A percentile compares a stretch with the other conserved stretches of the same genome.
Conservation (phyloP, 2,888 invertebrate genomes). For the Taphrorychus bicolor region DNA sequence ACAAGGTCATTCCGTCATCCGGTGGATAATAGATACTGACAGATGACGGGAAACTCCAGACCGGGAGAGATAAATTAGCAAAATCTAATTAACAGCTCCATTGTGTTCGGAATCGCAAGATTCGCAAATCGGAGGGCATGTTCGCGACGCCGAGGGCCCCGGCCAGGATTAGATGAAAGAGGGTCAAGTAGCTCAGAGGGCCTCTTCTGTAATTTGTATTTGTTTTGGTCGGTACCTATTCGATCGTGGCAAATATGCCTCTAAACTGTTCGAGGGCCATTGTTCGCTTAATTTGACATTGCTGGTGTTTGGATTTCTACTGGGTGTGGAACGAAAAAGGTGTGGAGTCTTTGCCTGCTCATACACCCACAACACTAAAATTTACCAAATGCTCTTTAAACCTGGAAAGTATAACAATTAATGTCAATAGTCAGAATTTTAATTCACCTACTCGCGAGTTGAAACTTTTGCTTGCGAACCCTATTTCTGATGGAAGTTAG, state of each 20-base stretch:
- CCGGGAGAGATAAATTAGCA: conserved; percentile 42
- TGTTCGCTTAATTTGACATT: not conserved
- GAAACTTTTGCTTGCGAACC: no score
- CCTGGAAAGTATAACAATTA: no score
- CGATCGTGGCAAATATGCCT: not conserved
- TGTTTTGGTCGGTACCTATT: conserved; percentile 1
- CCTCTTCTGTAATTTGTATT: conserved; percentile 5
- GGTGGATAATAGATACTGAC: conserved; percentile 38
- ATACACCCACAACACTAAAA: no score
- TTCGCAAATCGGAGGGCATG: conserved; percentile 52
- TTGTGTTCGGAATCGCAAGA: conserved; percentile 48
- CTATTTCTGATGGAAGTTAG: no score
- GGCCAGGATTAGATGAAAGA: conserved; percentile 45
- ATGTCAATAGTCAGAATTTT: no score
- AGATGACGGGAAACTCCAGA: conserved; percentile 34
- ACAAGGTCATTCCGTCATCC: conserved; percentile 34
- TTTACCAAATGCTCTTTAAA: no score
- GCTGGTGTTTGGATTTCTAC: not conserved
- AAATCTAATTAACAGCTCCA: conserved; percentile 52
- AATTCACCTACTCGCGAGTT: no score
- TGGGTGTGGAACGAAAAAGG: no score
- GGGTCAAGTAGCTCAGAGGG: conserved; percentile 30
- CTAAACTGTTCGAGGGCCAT: not conserved
- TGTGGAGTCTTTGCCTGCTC: no score
- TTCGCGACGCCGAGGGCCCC: conserved; percentile 54